Percentiles rank a stretch among this genome's conserved stretches.
phyloP scores from a whole-genome alignment of 2,113 vertebrate species.

The Catharus bicknelli region DNA sequence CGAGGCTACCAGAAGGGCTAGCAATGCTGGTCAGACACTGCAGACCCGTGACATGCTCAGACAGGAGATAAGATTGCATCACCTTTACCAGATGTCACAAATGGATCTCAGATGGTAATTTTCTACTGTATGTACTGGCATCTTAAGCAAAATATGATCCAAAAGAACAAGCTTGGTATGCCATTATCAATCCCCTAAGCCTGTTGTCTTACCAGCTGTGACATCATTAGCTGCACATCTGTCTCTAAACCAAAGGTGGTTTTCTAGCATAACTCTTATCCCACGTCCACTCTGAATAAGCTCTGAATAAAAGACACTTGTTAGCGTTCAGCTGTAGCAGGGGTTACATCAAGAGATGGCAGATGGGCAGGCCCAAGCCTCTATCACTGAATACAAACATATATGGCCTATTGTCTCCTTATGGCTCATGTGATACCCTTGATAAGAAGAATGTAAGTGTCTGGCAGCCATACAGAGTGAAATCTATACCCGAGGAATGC shows the following conservation, averaged over 20 bases:
- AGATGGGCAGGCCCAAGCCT: not conserved
- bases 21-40: not conserved
- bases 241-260: constrained; percentile 13
- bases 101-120: constrained; percentile 30
- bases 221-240: constrained; percentile 45
- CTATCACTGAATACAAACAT: not conserved
- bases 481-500: constrained; percentile 43
- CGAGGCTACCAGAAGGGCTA: not conserved
- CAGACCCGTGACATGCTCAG: not conserved
- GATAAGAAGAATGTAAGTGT: constrained; percentile 21
- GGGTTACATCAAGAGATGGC: not conserved
- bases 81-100: constrained; percentile 13
- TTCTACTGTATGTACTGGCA: not conserved
- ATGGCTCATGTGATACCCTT: constrained; percentile 41
- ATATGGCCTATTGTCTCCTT: constrained; percentile 19
- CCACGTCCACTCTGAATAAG: not conserved
- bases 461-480: constrained; percentile 37
- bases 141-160: constrained; percentile 27
- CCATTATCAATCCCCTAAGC: not conserved
- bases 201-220: constrained; percentile 25
- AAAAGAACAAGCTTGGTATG: not conserved
- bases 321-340: constrained; percentile 12
- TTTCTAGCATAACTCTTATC: constrained; percentile 9
- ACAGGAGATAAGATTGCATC: not conserved
- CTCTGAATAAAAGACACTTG: constrained; percentile 35